Percentiles rank a stretch among this genome's conserved stretches.
Conservation (phyloP, 2,797 vertebrate genomes). For the Coccyzus lansbergi region DNA sequence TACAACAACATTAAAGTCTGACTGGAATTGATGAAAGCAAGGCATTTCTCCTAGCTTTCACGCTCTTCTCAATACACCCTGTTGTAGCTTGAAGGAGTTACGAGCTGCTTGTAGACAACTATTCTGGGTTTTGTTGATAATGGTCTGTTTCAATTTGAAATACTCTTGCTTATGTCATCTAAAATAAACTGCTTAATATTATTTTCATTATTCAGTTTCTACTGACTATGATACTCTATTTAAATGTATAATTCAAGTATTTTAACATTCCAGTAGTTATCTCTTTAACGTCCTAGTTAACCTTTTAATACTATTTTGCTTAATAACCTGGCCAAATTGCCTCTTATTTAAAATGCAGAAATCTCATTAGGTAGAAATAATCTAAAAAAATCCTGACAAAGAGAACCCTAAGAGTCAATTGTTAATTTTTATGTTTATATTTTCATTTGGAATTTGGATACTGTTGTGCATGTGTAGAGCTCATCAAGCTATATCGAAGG, state of each 20-base stretch:
- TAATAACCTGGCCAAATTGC: background rate
- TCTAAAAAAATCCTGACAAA: background rate
- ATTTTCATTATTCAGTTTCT: constrained; percentile 22
- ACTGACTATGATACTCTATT: background rate
- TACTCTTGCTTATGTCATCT: background rate
- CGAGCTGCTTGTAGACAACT: background rate
- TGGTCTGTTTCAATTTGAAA: background rate
- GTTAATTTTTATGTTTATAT: background rate
- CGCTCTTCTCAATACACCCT: background rate
- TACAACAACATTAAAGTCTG: background rate
- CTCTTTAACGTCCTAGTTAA: background rate
- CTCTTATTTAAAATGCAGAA: background rate
- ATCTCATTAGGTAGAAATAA: background rate
- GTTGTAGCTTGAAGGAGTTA: background rate
- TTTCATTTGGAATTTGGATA: background rate
- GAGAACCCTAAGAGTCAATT: background rate
- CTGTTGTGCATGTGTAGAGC: rapidly evolving
- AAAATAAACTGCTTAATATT: background rate
- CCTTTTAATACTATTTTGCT: background rate
- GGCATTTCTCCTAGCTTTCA: background rate
- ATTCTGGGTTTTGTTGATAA: background rate
- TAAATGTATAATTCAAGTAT: background rate
- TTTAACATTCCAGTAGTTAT: background rate
- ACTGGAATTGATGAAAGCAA: background rate
- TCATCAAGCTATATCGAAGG: rapidly evolving